A percentile compares a stretch with the other conserved stretches of the same genome.
These are phyloP conservation scores for Sibirionetta formosa DNA, from an alignment of 2,797 vertebrate genomes.

Conservation along the genomic window DNA sequence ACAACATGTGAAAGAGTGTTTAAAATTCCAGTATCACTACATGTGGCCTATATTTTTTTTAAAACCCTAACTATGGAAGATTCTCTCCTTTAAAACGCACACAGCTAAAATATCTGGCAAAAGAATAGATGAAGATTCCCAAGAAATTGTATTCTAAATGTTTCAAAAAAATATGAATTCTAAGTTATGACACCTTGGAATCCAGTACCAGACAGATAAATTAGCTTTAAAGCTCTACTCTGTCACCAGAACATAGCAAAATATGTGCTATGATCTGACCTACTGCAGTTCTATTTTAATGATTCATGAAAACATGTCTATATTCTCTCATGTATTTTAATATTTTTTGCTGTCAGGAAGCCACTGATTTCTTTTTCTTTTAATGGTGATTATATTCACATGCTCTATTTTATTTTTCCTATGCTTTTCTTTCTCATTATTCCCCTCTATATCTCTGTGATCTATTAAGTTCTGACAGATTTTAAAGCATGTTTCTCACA, in stretches of 20 bases:
- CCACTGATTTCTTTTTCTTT: neutral
- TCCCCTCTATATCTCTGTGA: neutral
- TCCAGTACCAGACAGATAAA: neutral
- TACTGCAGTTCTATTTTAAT: neutral
- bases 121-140: neutral
- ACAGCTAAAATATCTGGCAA: neutral
- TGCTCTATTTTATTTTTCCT: neutral
- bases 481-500: neutral
- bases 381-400: neutral
- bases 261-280: neutral
- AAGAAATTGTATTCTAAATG: neutral
- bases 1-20: neutral
- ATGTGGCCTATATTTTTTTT: neutral
- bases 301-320: neutral
- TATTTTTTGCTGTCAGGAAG: neutral
- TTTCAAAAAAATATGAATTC: neutral
- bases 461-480: neutral
- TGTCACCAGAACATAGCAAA: neutral
- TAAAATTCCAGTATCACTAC: neutral
- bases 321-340: neutral
- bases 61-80: neutral
- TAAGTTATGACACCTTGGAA: neutral
- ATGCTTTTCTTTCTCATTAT: neutral
- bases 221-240: neutral
- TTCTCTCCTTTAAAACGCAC: neutral